phyloP scores from a whole-genome alignment of 2,113 vertebrate genomes.

The Malurus alboscapulatus region DNA sequence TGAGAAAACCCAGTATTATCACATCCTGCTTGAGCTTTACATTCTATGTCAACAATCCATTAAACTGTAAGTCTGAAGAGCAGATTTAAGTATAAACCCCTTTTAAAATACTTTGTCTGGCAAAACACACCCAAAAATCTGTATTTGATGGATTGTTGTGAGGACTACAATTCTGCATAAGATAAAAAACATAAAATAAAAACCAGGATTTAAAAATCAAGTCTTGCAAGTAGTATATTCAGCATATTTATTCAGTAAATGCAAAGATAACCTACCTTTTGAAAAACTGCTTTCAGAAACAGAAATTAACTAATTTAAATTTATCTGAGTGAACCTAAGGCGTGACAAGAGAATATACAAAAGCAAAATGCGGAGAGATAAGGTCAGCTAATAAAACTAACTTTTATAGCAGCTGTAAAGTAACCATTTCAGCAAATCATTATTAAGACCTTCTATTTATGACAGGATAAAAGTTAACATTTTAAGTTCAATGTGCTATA shows the following conservation, averaged over 20 bases:
- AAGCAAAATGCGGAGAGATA: not conserved
- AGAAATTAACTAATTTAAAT: constrained; percentile 31
- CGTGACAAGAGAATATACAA: not conserved
- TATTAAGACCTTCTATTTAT: not conserved
- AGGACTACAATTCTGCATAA: not conserved
- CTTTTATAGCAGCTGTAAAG: not conserved
- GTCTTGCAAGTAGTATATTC: not conserved
- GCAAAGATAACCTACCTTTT: constrained; percentile 12
- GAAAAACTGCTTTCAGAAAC: not conserved
- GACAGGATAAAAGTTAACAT: not conserved
- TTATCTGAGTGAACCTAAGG: not conserved
- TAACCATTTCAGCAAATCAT: not conserved
- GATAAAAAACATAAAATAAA: not conserved
- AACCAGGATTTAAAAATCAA: not conserved
- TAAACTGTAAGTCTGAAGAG: constrained; percentile 11
- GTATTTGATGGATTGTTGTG: not conserved
- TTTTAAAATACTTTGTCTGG: not conserved
- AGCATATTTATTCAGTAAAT: constrained; percentile 22
- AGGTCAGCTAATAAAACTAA: not conserved
- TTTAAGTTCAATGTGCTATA: not conserved
- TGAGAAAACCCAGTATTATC: constrained; percentile 9
- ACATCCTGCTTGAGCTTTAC: not conserved
- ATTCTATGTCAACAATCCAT: constrained; percentile 24
- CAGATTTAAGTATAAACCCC: not conserved
- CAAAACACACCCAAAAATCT: constrained; percentile 20